These are phyloP conservation scores for Platynereis dumerilii DNA, from an alignment of 2,888 invertebrate genomes.

Conservation along the genomic window DNA sequence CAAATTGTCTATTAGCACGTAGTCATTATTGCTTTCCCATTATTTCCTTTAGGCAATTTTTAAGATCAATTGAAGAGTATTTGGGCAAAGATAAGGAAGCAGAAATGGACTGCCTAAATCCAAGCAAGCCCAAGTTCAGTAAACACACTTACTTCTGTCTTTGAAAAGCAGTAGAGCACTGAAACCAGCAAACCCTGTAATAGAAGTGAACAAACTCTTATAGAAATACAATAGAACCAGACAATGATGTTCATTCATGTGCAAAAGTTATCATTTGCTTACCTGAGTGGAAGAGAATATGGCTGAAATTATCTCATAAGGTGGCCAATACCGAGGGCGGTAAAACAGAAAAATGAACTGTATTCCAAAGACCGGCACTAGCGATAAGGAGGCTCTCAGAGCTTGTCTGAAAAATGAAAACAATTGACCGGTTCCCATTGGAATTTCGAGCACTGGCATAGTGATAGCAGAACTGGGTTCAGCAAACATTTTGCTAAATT, in stretches of 20 bases:
- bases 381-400: slow-evolving; percentile 20
- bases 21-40: too few relatives aligned
- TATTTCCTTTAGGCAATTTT: too few relatives aligned
- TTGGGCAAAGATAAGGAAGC: too few relatives aligned
- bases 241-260: too few relatives aligned
- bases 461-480: too few relatives aligned
- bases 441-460: too few relatives aligned
- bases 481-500: too few relatives aligned
- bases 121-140: too few relatives aligned
- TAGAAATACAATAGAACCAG: neutral
- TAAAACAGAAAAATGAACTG: slow-evolving; percentile 28
- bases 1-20: too few relatives aligned
- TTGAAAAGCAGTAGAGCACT: slow-evolving; percentile 20
- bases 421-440: neutral
- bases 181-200: slow-evolving; percentile 21
- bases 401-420: slow-evolving; percentile 19
- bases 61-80: too few relatives aligned
- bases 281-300: slow-evolving; percentile 28
- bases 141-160: slow-evolving; percentile 22
- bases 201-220: neutral
- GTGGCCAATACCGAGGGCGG: slow-evolving; percentile 22
- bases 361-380: slow-evolving; percentile 26
- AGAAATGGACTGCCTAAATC: too few relatives aligned
- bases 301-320: slow-evolving; percentile 26
- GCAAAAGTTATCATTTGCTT: slow-evolving; percentile 2